Evolutionary conservation across 2,888 invertebrate genomes (phyloP).

Genomic region (Zeuzera pyrina): DNA sequence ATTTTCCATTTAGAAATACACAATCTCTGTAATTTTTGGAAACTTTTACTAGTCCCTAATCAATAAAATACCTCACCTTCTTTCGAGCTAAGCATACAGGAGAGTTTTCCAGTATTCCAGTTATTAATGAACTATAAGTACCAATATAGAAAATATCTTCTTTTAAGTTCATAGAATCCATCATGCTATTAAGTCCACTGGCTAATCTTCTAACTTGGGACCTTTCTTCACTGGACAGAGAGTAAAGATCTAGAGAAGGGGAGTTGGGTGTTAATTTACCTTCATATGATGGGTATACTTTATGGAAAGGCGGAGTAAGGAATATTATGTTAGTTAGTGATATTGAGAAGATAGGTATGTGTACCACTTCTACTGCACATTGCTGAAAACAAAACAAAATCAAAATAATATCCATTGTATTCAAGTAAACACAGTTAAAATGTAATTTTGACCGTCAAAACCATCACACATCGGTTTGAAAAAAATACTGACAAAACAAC

Average conservation of each 20-base stretch:
- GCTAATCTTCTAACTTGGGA: constrained; percentile 57
- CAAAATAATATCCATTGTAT: too few species aligned
- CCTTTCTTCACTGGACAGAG: constrained; percentile 46
- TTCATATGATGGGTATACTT: constrained; percentile 70
- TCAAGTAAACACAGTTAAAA: too few species aligned
- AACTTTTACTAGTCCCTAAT: not conserved
- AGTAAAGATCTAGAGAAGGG: constrained; percentile 43
- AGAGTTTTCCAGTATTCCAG: constrained; percentile 72
- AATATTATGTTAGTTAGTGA: constrained; percentile 73
- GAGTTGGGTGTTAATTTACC: constrained; percentile 39
- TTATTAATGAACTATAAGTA: constrained; percentile 73
- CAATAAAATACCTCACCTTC: constrained; percentile 54
- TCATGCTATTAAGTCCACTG: constrained; percentile 63
- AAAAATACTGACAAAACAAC: not conserved
- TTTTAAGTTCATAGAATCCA: constrained; percentile 73
- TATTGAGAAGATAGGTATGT: constrained; percentile 74
- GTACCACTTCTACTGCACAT: constrained; percentile 73
- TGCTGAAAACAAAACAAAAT: constrained; percentile 54
- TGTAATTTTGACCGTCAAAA: too few species aligned
- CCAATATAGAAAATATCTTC: constrained; percentile 80
- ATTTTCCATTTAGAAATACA: too few species aligned
- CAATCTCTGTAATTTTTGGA: too few species aligned
- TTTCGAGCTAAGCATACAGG: constrained; percentile 65
- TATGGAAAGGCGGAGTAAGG: constrained; percentile 74
- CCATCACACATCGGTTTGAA: too few species aligned